Evolutionary conservation across 2,113 vertebrate genomes (phyloP).

Genomic region (Meriones unguiculatus): DNA sequence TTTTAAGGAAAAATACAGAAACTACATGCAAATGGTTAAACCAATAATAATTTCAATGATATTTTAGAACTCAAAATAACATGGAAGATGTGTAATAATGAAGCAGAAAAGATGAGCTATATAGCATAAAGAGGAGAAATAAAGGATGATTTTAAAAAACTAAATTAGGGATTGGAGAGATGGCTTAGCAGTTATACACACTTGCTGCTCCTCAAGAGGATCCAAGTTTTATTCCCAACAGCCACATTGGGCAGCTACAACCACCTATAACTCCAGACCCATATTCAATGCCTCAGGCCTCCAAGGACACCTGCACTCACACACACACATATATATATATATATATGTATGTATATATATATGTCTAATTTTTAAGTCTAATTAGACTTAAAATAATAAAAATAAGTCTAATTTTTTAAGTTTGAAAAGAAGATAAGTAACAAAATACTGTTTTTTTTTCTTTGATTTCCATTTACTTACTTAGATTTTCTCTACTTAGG

Average conservation of each 20-base stretch:
- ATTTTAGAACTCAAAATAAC: neutral
- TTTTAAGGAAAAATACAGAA: conserved; percentile 23
- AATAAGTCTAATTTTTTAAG: neutral
- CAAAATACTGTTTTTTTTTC: neutral
- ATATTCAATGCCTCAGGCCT: neutral
- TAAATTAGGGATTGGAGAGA: neutral
- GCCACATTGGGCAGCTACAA: neutral
- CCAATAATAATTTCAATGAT: neutral
- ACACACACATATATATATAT: no score
- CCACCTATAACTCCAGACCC: neutral
- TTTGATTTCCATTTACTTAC: conserved; percentile 25
- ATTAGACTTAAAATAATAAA: neutral
- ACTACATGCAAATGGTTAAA: conserved; percentile 31
- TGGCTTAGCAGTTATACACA: no score
- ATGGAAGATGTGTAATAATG: neutral
- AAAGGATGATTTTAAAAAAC: conserved; percentile 19
- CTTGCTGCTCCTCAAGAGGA: neutral
- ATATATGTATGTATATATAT: no score
- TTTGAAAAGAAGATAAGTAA: neutral
- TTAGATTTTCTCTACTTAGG: neutral
- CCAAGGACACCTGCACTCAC: neutral
- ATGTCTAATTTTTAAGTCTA: no score
- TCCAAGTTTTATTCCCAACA: neutral
- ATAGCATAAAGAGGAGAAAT: neutral
- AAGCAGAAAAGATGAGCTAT: neutral